A percentile compares a stretch with the other conserved stretches of the same genome.
Evolutionary conservation across 1,140 invertebrate genomes (phyloP).

Genomic region (Mya arenaria): DNA sequence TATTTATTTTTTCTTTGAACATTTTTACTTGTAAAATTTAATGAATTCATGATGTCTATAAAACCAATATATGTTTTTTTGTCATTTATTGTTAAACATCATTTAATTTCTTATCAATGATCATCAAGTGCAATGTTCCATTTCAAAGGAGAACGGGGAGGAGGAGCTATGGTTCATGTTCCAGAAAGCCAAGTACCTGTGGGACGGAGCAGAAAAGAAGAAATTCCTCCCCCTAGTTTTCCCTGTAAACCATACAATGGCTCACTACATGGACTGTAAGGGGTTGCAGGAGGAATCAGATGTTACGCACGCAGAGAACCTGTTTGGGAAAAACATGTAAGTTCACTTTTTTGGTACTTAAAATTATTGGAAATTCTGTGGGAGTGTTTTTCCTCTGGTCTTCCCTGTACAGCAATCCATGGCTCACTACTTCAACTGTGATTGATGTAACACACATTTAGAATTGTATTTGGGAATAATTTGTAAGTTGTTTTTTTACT

Average conservation of each 20-base stretch:
- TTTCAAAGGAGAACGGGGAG: conserved; percentile 69
- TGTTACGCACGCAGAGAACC: conserved; percentile 87
- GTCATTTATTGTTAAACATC: too few species aligned
- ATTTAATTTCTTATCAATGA: too few species aligned
- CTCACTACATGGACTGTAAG: conserved; percentile 92
- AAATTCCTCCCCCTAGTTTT: conserved; percentile 91
- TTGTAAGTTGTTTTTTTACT: background rate
- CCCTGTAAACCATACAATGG: conserved; percentile 88
- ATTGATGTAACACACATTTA: too few species aligned
- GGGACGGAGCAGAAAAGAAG: conserved; percentile 89
- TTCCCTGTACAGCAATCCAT: too few species aligned
- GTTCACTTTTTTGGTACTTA: conserved; percentile 64
- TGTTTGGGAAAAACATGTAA: conserved; percentile 95
- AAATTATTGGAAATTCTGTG: background rate
- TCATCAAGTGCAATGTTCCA: too few species aligned
- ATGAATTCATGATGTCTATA: too few species aligned
- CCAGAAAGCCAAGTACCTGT: conserved; percentile 98
- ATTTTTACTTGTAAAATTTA: too few species aligned
- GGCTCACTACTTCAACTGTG: too few species aligned
- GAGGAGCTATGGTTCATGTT: conserved; percentile 91
- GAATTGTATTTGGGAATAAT: background rate
- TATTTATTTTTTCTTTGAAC: too few species aligned
- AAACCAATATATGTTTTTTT: too few species aligned
- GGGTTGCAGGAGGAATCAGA: conserved; percentile 93
- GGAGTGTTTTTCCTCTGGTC: background rate